These are phyloP conservation scores for Chrysoperla carnea DNA, from an alignment of 1,140 invertebrate genomes.

Conservation along the genomic window DNA sequence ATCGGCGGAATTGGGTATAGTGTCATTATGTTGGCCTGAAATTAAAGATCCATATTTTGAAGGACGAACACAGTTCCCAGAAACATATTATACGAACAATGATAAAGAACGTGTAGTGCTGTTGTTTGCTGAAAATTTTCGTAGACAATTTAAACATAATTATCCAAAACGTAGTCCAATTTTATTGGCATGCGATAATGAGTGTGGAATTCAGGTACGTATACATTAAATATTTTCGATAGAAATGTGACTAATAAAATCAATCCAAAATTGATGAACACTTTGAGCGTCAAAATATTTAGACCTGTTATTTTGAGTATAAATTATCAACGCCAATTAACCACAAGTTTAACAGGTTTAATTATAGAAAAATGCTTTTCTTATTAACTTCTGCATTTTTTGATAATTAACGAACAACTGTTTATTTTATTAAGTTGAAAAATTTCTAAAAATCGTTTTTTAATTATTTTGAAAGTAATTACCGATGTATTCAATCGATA, in stretches of 20 bases:
- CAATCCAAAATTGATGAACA: neutral
- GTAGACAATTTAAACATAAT: slow-evolving; percentile 50
- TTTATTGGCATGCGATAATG: slow-evolving; percentile 60
- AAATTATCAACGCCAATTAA: too few relatives aligned
- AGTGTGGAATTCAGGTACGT: slow-evolving; percentile 53
- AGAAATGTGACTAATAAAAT: slow-evolving; percentile 1
- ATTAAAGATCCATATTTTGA: slow-evolving; percentile 28
- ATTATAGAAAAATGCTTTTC: too few relatives aligned
- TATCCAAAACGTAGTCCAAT: slow-evolving; percentile 51
- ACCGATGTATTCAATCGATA: too few relatives aligned
- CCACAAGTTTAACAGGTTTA: too few relatives aligned
- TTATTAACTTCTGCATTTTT: too few relatives aligned
- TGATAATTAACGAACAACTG: too few relatives aligned
- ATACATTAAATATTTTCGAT: neutral
- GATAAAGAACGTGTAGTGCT: slow-evolving; percentile 61
- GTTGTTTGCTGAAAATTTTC: slow-evolving; percentile 66
- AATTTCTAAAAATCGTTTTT: too few relatives aligned
- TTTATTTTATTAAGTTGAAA: too few relatives aligned
- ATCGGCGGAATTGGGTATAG: slow-evolving; percentile 26
- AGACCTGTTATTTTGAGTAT: too few relatives aligned
- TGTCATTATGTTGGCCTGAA: slow-evolving; percentile 31
- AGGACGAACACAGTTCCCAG: slow-evolving; percentile 37
- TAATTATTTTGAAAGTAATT: too few relatives aligned
- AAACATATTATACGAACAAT: slow-evolving; percentile 50
- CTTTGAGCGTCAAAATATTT: too few relatives aligned